Base-by-base conservation (phyloP, 2,113 vertebrate genomes). In the Gallinago undulata region DNA sequence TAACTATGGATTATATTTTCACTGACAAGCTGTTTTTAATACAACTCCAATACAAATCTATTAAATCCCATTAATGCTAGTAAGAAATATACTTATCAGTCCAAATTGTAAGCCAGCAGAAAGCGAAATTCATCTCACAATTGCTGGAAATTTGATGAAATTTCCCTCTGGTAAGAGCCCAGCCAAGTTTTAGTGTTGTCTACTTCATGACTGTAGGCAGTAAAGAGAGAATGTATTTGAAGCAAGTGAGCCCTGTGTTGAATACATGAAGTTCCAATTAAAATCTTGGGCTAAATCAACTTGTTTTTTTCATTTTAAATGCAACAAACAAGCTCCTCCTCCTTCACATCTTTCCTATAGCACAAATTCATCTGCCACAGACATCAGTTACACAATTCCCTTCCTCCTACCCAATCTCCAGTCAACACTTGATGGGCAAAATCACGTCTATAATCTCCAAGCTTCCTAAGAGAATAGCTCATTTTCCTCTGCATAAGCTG, bases 361-460 rank as follows among this genome's bases (percentile, higher is more conserved):
- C 78, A 90, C 68, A 74, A 76, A 85, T 64, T 70, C 96, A 96
- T 95, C 93, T 92, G 93, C 92, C 89, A 94, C 91, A 97, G 96
- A 96, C 95, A 96, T 97, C 95, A 84, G 93, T 97, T 95, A 68
- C 96, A 90, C 96, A 96, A 97, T 56, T 45, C 90, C 68, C 63
- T 78, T 81, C 94, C 89, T 96, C 96, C 94, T 75, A 92, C 94
- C 93, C 91, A 47, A 68, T 37, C 87, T 92, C 93, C 77, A 89
- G 66, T 96, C 91, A 94, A 63, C 93, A 93, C 89, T 80, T 84
- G 89, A 96, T 84, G 69, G 68, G 81, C 84, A 95, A 88, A 94
- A 91, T 95, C 95, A 72, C 74, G 78, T 91, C 95, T 94, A 89
- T 92, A 78, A 97, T 96, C 96, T 95, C 91, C 88, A 88, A 87